Conservation (phyloP, 2,888 invertebrate genomes). For the Esperia sulphurella region DNA sequence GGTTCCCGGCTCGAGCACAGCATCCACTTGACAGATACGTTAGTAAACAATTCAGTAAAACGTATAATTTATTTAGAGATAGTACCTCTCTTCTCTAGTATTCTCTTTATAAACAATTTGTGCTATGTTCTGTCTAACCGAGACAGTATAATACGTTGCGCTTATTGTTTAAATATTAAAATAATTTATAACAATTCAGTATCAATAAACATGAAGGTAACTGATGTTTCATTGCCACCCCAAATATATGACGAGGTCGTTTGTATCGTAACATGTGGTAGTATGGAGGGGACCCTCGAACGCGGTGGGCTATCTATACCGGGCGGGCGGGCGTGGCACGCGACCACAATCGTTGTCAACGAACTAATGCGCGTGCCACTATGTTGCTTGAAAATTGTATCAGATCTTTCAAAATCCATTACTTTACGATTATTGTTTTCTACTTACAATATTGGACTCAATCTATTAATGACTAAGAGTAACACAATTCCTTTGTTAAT, state of each 20-base stretch:
- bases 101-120: conserved; percentile 2
- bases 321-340: conserved; percentile 22
- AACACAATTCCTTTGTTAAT: not conserved
- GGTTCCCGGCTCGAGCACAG: conserved; percentile 34
- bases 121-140: too few species aligned
- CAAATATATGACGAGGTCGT: conserved; percentile 25
- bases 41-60: conserved; percentile 53
- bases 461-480: too few species aligned
- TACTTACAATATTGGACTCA: not conserved
- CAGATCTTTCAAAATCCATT: not conserved
- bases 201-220: too few species aligned
- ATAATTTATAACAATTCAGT: too few species aligned
- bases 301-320: conserved; percentile 17
- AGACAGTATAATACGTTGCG: too few species aligned
- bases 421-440: not conserved
- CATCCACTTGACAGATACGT: conserved; percentile 42
- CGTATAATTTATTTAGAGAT: conserved; percentile 32
- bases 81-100: conserved; percentile 3
- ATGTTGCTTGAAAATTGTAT: not conserved
- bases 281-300: conserved; percentile 26
- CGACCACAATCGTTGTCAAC: conserved; percentile 24
- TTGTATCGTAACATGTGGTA: conserved; percentile 36
- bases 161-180: too few species aligned
- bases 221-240: conserved; percentile 28
- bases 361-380: conserved; percentile 9